These are phyloP conservation scores for Tuberolachnus salignus DNA, from an alignment of 2,888 invertebrate species.

Conservation along the genomic window DNA sequence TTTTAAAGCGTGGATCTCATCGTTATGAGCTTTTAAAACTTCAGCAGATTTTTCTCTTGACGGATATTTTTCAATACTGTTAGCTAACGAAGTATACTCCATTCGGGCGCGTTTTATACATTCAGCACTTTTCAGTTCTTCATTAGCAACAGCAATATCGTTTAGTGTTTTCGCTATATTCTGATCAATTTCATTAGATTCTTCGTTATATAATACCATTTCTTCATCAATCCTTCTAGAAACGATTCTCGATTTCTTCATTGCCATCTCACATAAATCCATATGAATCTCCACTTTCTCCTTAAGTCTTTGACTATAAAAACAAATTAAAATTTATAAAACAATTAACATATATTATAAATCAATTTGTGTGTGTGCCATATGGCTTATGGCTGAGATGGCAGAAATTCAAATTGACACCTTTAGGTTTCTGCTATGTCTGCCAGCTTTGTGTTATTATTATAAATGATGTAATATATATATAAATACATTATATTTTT, in stretches of 20 bases:
- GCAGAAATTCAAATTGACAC: no score
- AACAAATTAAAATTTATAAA: constrained; percentile 21
- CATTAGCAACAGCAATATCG: constrained; percentile 81
- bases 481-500: no score
- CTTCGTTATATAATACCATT: constrained; percentile 78
- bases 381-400: no score
- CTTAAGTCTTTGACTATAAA: constrained; percentile 71
- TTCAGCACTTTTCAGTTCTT: constrained; percentile 82
- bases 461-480: no score
- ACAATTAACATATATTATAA: not conserved
- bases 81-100: constrained; percentile 91
- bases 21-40: constrained; percentile 72
- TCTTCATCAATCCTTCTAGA: constrained; percentile 85
- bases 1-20: constrained; percentile 73
- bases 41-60: constrained; percentile 80
- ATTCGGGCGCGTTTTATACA: constrained; percentile 86
- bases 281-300: constrained; percentile 83
- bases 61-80: constrained; percentile 87
- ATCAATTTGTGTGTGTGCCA: no score
- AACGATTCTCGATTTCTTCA: constrained; percentile 79
- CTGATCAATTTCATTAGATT: constrained; percentile 79
- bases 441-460: no score
- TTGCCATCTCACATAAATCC: constrained; percentile 86
- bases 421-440: no score
- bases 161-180: constrained; percentile 80